Percentiles rank a stretch among this genome's conserved stretches.
Evolutionary conservation across 35 echinoderm and acorn worm species (phyloP).

Genomic region (Holothuria glaberrima): DNA sequence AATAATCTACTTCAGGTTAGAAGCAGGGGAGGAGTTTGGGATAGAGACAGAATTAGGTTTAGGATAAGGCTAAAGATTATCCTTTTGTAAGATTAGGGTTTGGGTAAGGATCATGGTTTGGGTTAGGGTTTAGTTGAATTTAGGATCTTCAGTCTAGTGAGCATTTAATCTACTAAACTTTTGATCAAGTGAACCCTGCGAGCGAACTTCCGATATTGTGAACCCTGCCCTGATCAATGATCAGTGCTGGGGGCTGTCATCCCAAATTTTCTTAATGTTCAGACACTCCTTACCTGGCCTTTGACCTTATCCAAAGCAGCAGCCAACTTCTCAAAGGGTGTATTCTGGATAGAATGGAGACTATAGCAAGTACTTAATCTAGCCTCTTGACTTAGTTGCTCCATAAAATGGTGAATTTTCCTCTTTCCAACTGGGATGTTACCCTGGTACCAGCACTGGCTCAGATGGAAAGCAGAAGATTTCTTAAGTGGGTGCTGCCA

Average conservation of each 20-base stretch:
- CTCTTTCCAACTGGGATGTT: slow-evolving; percentile 41
- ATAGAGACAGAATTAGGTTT: no score
- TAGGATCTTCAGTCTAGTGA: no score
- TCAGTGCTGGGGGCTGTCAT: neutral
- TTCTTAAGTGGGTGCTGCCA: slow-evolving; percentile 51
- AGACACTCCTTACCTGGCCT: slow-evolving; percentile 7
- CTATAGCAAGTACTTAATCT: neutral
- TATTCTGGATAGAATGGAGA: slow-evolving; percentile 7
- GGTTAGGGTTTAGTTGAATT: no score
- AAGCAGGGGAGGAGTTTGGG: no score
- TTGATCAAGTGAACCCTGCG: no score
- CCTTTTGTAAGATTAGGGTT: no score
- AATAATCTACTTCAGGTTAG: no score
- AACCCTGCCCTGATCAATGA: neutral
- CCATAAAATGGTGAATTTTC: slow-evolving; percentile 44
- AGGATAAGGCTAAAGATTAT: no score
- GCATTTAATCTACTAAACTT: no score
- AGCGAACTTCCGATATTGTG: neutral
- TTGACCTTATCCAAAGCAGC: slow-evolving; percentile 19
- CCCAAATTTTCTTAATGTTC: neutral
- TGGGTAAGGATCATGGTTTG: neutral
- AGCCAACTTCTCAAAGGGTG: neutral
- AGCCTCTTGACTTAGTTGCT: slow-evolving; percentile 19
- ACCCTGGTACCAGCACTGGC: slow-evolving; percentile 44
- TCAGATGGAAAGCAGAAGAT: neutral